These are phyloP conservation scores for Cancer borealis DNA, from an alignment of 2,888 invertebrate species.

Conservation along the genomic window DNA sequence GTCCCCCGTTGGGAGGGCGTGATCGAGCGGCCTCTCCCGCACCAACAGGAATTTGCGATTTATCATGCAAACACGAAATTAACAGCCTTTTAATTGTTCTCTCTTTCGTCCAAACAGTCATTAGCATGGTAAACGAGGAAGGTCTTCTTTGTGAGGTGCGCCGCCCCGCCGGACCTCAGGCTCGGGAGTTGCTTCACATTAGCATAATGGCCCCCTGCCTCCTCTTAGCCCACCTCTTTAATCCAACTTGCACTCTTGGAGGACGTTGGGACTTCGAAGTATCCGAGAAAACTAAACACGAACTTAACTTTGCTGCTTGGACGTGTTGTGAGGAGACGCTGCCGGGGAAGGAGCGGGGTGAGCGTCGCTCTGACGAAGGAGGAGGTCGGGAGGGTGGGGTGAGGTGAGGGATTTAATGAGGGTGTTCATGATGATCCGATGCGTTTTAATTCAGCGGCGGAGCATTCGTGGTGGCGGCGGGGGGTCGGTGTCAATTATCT, in stretches of 20 bases:
- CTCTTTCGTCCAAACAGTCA: constrained; percentile 67
- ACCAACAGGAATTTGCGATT: constrained; percentile 54
- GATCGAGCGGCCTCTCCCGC: constrained; percentile 33
- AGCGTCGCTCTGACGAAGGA: not conserved
- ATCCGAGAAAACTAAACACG: constrained; percentile 25
- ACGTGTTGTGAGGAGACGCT: not conserved
- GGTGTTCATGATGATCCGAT: constrained; percentile 2
- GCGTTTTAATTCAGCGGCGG: constrained; percentile 22
- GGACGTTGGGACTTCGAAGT: constrained; percentile 39
- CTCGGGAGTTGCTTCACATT: constrained; percentile 64
- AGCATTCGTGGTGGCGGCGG: constrained; percentile 58
- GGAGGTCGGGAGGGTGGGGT: constrained; percentile 2
- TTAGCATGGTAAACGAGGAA: constrained; percentile 64
- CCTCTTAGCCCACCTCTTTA: constrained; percentile 41
- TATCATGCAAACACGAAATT: constrained; percentile 72
- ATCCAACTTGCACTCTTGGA: constrained; percentile 27
- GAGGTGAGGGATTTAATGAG: constrained; percentile 53
- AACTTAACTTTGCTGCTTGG: not conserved
- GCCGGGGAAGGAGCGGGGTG: not conserved
- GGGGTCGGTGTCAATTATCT: constrained; percentile 68
- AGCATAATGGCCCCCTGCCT: constrained; percentile 65
- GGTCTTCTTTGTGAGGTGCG: constrained; percentile 58
- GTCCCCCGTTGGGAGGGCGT: constrained; percentile 51
- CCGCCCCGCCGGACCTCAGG: constrained; percentile 2
- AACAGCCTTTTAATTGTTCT: constrained; percentile 70